Conservation (phyloP, 2,113 vertebrate species). For the Bufo bufo region DNA sequence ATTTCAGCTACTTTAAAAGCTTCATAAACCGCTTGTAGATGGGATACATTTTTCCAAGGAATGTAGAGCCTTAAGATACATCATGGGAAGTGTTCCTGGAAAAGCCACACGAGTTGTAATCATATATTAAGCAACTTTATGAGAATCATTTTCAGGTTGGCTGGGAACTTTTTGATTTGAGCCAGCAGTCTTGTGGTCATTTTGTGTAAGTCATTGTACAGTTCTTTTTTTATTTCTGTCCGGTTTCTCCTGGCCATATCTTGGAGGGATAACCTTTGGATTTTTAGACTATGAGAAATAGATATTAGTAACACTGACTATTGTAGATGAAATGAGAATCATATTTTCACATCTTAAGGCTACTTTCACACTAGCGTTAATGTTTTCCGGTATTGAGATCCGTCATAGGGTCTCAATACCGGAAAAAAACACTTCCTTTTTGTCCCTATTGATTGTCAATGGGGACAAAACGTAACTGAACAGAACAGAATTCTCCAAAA, state of each 20-base stretch:
- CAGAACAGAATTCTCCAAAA: no score
- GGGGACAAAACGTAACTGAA: no score
- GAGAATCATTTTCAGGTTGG: constrained; percentile 42
- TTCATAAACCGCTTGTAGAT: constrained; percentile 43
- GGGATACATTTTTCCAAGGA: constrained; percentile 46
- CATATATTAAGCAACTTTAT: constrained; percentile 48
- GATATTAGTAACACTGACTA: not conserved
- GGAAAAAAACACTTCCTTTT: no score
- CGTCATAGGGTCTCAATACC: no score
- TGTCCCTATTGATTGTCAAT: no score
- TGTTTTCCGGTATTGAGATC: no score
- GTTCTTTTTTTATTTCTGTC: constrained; percentile 18
- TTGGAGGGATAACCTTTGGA: constrained; percentile 26
- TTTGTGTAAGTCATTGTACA: constrained; percentile 31
- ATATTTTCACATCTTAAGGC: not conserved
- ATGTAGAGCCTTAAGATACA: constrained; percentile 36
- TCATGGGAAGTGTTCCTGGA: constrained; percentile 47
- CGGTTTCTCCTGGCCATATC: constrained; percentile 7
- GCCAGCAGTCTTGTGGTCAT: constrained; percentile 48
- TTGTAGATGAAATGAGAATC: not conserved
- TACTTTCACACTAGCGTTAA: no score
- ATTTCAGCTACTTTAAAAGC: constrained; percentile 50
- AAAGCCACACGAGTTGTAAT: constrained; percentile 46
- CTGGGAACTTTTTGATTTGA: constrained; percentile 45
- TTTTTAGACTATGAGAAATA: constrained; percentile 47